These are phyloP conservation scores for Pinctada fucata DNA, from an alignment of 2,888 invertebrate genomes.

Conservation along the genomic window DNA sequence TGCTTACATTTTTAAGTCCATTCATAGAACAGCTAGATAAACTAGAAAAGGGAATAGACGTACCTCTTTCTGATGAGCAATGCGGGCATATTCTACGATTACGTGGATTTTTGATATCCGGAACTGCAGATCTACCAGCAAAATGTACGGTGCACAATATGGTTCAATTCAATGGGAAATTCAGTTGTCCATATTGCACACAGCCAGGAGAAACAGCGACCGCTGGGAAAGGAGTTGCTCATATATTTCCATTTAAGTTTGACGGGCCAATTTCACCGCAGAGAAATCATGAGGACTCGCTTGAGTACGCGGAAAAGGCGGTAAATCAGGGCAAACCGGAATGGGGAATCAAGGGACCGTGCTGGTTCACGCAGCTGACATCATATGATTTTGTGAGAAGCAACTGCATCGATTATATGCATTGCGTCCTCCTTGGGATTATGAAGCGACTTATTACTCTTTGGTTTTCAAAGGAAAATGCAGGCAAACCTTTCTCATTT, in stretches of 20 bases:
- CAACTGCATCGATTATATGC: conserved; percentile 36
- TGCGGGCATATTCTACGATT: background rate
- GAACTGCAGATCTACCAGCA: conserved; percentile 26
- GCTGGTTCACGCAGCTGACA: conserved; percentile 16
- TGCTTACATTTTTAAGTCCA: conserved; percentile 15
- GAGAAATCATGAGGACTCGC: background rate
- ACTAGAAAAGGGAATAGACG: conserved; percentile 14
- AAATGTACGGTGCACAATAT: conserved; percentile 29
- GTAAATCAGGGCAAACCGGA: conserved; percentile 7
- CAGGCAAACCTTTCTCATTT: conserved; percentile 6
- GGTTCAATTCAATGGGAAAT: conserved; percentile 29
- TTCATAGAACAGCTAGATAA: background rate
- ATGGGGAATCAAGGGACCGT: conserved; percentile 34
- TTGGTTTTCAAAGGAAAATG: conserved; percentile 21
- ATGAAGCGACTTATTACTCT: conserved; percentile 24
- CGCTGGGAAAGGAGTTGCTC: conserved; percentile 10
- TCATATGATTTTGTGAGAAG: conserved; percentile 24
- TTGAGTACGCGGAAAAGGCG: background rate
- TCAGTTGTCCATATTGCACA: conserved; percentile 21
- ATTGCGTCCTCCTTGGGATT: conserved; percentile 32
- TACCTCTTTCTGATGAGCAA: background rate
- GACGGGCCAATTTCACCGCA: conserved; percentile 13
- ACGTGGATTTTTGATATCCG: conserved; percentile 13
- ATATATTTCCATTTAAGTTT: conserved; percentile 24
- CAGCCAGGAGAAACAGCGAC: conserved; percentile 11